These are phyloP conservation scores for Ondatra zibethicus DNA, from an alignment of 2,113 vertebrate genomes.

Conservation along the genomic window DNA sequence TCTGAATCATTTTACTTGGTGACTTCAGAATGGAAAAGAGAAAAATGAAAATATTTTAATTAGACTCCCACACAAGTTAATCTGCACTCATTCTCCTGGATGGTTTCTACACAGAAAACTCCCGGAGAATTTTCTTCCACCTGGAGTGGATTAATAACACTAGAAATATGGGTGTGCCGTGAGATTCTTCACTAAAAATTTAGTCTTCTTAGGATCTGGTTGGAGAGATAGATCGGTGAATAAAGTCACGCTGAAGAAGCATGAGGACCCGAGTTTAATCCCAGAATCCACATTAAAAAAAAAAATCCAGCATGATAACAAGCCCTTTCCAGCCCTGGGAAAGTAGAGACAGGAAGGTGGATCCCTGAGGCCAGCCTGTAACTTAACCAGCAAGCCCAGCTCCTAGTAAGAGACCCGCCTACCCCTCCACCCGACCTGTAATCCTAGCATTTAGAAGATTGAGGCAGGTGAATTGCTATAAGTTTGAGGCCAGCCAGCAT, in stretches of 20 bases:
- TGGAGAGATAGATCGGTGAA: neutral
- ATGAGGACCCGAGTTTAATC: neutral
- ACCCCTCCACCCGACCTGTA: too few species aligned
- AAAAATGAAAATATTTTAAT: slow-evolving; percentile 51
- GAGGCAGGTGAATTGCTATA: neutral
- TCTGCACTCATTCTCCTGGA: neutral
- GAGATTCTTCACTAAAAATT: neutral
- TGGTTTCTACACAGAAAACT: neutral
- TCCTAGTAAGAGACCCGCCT: neutral
- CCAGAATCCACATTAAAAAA: neutral
- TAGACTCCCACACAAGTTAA: slow-evolving; percentile 28
- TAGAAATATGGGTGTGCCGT: neutral
- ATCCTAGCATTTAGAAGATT: neutral
- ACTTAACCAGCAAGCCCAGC: neutral
- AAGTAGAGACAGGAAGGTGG: neutral
- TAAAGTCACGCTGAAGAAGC: neutral
- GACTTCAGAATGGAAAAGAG: slow-evolving; percentile 35
- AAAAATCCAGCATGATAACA: neutral
- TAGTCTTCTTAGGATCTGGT: neutral
- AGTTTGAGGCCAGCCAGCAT: neutral
- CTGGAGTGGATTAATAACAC: neutral
- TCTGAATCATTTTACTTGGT: slow-evolving; percentile 59
- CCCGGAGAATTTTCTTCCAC: neutral
- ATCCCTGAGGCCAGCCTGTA: neutral
- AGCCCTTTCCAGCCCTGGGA: neutral